Percentiles rank a stretch among this genome's conserved stretches.
These are phyloP conservation scores for Watsonalla binaria DNA, from an alignment of 2,888 invertebrate genomes.

Conservation along the genomic window DNA sequence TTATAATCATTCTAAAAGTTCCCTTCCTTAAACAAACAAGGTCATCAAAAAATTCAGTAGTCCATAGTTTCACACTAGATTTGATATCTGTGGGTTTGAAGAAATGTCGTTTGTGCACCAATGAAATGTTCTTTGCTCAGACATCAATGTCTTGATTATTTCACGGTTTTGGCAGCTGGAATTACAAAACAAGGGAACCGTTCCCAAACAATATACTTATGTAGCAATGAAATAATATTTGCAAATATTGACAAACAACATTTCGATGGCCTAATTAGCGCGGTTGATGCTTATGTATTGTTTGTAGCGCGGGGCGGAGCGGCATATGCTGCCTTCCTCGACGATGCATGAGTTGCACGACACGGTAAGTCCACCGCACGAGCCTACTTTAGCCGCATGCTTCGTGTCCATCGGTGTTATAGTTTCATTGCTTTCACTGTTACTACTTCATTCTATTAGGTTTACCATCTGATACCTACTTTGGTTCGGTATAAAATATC, in stretches of 20 bases:
- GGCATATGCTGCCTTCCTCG: conserved; percentile 76
- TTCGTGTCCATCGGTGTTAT: conserved; percentile 40
- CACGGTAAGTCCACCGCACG: conserved; percentile 71
- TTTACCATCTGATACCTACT: not conserved
- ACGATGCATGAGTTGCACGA: conserved; percentile 80
- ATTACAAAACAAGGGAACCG: too few relatives aligned
- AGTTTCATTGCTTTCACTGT: conserved; percentile 49
- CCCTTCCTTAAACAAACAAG: too few relatives aligned
- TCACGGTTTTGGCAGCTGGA: too few relatives aligned
- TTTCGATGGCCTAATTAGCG: conserved; percentile 6
- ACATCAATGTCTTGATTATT: too few relatives aligned
- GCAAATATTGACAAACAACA: not conserved
- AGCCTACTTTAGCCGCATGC: conserved; percentile 26
- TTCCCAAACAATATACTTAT: too few relatives aligned
- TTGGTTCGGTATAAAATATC: not conserved
- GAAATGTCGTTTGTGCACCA: too few relatives aligned
- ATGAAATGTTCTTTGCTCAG: too few relatives aligned
- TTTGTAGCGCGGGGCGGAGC: conserved; percentile 72
- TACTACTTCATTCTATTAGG: conserved; percentile 25
- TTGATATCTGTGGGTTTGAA: too few relatives aligned
- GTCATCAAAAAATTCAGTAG: too few relatives aligned
- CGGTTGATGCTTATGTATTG: conserved; percentile 62
- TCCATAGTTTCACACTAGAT: too few relatives aligned
- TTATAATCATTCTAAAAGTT: too few relatives aligned
- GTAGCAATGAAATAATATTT: not conserved